Evolutionary conservation across 2,113 vertebrate genomes (phyloP).

Genomic region (Pygathrix nemaeus): DNA sequence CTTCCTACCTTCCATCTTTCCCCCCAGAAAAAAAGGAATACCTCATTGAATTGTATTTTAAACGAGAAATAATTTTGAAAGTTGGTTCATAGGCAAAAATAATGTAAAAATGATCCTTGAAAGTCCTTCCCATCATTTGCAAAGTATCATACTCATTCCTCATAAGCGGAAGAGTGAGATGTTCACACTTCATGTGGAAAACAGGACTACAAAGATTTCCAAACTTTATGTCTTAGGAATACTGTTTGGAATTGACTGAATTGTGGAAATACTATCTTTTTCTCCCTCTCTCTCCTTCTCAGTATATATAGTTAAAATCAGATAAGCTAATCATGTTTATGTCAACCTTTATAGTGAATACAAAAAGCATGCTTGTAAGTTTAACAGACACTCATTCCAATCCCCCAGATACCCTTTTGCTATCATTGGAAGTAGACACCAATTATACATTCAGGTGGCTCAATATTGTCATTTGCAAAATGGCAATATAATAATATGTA

Average conservation of each 20-base stretch:
- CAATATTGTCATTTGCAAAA: neutral
- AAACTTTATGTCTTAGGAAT: neutral
- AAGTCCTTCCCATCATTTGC: neutral
- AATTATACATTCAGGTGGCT: neutral
- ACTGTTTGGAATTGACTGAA: neutral
- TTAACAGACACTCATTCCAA: neutral
- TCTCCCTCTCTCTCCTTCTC: too few species aligned
- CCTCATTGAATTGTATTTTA: neutral
- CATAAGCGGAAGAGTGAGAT: neutral
- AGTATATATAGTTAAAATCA: neutral
- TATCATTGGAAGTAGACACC: neutral
- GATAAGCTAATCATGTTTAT: neutral
- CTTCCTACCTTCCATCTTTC: neutral
- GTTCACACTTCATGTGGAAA: neutral
- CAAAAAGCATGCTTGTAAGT: neutral
- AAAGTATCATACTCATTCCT: neutral
- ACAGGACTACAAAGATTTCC: neutral
- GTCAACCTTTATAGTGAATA: neutral
- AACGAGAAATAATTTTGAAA: neutral
- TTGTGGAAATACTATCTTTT: neutral
- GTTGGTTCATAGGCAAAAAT: neutral
- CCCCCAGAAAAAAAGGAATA: neutral
- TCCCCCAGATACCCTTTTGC: neutral
- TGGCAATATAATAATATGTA: neutral
- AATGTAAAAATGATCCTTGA: neutral